Evolutionary conservation across 2,888 invertebrate species (phyloP).

Genomic region (Melipona beecheii): DNA sequence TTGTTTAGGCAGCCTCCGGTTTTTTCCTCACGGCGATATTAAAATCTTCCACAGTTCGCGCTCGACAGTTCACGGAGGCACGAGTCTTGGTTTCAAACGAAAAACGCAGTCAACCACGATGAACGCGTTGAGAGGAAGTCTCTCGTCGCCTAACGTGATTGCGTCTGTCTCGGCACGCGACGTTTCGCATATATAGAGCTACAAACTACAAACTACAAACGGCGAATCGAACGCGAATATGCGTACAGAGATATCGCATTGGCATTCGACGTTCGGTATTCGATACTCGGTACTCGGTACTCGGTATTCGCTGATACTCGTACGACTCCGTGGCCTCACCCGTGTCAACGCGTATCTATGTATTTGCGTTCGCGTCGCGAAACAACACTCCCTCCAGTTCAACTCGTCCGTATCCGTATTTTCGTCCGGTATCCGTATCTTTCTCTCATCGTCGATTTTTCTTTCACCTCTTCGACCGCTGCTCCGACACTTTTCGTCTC

Average conservation of each 20-base stretch:
- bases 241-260: not conserved
- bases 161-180: constrained; percentile 27
- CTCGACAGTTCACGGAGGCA: constrained; percentile 7
- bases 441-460: constrained; percentile 41
- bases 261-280: not conserved
- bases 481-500: not conserved
- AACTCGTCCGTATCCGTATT: constrained; percentile 43
- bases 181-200: constrained; percentile 24
- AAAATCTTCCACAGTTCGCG: constrained; percentile 50
- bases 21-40: constrained; percentile 43
- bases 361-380: constrained; percentile 66
- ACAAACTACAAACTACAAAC: constrained; percentile 3
- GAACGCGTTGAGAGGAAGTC: constrained; percentile 8
- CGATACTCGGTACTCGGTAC: no score
- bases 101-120: constrained; percentile 11
- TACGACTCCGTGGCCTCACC: no score
- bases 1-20: constrained; percentile 12
- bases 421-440: constrained; percentile 29
- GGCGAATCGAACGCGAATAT: constrained; percentile 2
- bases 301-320: not conserved
- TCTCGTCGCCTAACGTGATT: not conserved
- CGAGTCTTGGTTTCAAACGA: constrained; percentile 4
- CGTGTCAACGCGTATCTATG: no score
- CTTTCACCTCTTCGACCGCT: constrained; percentile 23
- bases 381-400: constrained; percentile 65